These are phyloP conservation scores for Dendrocopos noguchii DNA, from an alignment of 2,113 vertebrate genomes.

Conservation along the genomic window DNA sequence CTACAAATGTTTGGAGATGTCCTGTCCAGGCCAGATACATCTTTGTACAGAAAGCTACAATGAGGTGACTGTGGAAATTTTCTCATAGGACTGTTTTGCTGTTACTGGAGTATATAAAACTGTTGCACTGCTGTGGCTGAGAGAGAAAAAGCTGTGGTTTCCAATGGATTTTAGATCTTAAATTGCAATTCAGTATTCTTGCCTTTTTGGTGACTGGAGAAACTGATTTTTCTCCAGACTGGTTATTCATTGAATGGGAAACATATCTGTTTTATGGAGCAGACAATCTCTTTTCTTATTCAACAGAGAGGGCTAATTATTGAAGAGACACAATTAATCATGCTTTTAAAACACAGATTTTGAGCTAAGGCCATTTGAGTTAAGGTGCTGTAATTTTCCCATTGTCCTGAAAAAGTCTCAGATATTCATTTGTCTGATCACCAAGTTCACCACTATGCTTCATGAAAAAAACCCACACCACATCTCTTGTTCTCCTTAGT, in stretches of 20 bases:
- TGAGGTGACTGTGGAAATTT: not conserved
- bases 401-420: slow-evolving; percentile 4
- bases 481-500: slow-evolving; percentile 23
- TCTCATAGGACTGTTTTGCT: not conserved
- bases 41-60: not conserved
- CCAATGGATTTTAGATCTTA: not conserved
- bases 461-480: not conserved
- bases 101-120: not conserved
- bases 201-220: not conserved
- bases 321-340: slow-evolving; percentile 34
- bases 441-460: not conserved
- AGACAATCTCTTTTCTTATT: slow-evolving; percentile 29
- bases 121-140: not conserved
- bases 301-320: slow-evolving; percentile 50
- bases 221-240: slow-evolving; percentile 8
- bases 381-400: slow-evolving; percentile 48
- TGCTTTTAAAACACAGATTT: slow-evolving; percentile 45
- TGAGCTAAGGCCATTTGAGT: slow-evolving; percentile 23
- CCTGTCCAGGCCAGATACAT: not conserved
- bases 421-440: slow-evolving; percentile 51
- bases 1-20: not conserved
- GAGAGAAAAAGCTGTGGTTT: not conserved
- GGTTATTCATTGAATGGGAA: slow-evolving; percentile 16
- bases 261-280: slow-evolving; percentile 11
- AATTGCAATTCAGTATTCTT: not conserved